These are phyloP conservation scores for Naso thynnoides DNA, from an alignment of 2,797 vertebrate genomes.

Conservation along the genomic window DNA sequence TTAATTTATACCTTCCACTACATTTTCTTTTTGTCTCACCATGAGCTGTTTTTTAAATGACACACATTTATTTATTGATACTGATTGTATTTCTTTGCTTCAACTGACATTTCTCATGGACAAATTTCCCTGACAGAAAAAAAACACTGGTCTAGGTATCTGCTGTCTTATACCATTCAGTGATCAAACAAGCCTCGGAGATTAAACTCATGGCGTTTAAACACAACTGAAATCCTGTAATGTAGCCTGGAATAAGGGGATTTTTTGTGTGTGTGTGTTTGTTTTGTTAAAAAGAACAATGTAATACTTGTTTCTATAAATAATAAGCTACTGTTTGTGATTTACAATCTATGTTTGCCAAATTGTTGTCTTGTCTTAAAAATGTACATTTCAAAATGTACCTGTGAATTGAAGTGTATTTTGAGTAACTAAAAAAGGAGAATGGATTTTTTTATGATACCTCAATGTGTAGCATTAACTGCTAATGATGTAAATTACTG, in stretches of 20 bases:
- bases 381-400: slow-evolving; percentile 52
- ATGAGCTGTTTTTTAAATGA: slow-evolving; percentile 43
- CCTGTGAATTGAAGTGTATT: slow-evolving; percentile 51
- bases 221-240: slow-evolving; percentile 26
- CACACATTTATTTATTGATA: slow-evolving; percentile 71
- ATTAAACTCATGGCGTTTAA: slow-evolving; percentile 25
- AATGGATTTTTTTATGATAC: slow-evolving; percentile 63
- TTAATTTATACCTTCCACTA: slow-evolving; percentile 38
- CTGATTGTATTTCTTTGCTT: slow-evolving; percentile 62
- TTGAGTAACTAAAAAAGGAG: slow-evolving; percentile 39
- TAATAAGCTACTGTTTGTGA: slow-evolving; percentile 55
- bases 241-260: slow-evolving; percentile 20
- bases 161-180: not conserved
- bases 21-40: slow-evolving; percentile 11
- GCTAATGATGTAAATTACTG: slow-evolving; percentile 59
- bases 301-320: slow-evolving; percentile 41
- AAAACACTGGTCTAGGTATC: slow-evolving; percentile 10
- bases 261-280: slow-evolving; percentile 12
- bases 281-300: slow-evolving; percentile 33
- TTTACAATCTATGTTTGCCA: slow-evolving; percentile 53
- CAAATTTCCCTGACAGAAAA: slow-evolving; percentile 30
- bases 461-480: slow-evolving; percentile 72
- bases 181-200: slow-evolving; percentile 27
- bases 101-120: slow-evolving; percentile 21
- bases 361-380: slow-evolving; percentile 53